Conservation (phyloP, 2,888 invertebrate genomes). For the Andrena marginata region DNA sequence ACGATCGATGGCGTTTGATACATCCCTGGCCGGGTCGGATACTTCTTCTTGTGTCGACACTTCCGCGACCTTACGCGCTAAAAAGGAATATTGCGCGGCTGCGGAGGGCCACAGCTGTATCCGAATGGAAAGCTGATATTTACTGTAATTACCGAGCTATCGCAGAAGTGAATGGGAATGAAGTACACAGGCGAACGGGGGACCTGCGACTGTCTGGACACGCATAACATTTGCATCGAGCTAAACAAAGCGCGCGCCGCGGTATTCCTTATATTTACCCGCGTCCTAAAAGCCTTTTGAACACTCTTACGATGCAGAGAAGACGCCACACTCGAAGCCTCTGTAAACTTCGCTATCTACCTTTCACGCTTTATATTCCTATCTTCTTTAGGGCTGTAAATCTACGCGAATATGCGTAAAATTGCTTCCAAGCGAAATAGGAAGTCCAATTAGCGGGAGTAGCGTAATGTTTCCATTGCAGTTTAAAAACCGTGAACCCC, state of each 20-base stretch:
- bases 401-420: neutral
- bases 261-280: neutral
- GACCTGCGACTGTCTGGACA: neutral
- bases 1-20: constrained; percentile 7
- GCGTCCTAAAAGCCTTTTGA: neutral
- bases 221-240: constrained; percentile 16
- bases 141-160: constrained; percentile 27
- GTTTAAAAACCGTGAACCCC: constrained; percentile 21
- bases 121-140: constrained; percentile 39
- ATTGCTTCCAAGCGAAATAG: neutral
- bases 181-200: constrained; percentile 14
- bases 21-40: constrained; percentile 14
- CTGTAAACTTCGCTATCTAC: neutral
- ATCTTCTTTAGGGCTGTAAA: neutral
- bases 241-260: neutral
- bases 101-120: constrained; percentile 5
- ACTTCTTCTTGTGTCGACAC: neutral
- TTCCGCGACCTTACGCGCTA: constrained; percentile 11
- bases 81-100: constrained; percentile 20
- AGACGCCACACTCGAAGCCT: neutral
- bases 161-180: constrained; percentile 10
- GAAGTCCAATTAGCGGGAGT: constrained; percentile 32
- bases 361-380: too few relatives aligned
- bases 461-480: constrained; percentile 19
- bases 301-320: neutral